phyloP scores from a whole-genome alignment of 53 echinoderm and acorn worm genomes.

The Holothuria scabra region DNA sequence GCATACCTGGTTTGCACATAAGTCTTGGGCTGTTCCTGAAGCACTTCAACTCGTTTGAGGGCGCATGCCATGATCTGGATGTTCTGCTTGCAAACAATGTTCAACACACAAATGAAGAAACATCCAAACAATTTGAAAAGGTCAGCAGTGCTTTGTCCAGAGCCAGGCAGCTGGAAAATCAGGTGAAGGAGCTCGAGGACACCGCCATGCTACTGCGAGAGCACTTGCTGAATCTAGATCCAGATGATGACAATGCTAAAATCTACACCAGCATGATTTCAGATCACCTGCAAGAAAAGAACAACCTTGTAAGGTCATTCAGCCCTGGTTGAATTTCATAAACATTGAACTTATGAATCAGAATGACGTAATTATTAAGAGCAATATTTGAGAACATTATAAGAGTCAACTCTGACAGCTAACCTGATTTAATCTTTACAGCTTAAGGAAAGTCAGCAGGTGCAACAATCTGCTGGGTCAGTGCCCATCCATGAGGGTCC shows the following conservation, averaged over 20 bases:
- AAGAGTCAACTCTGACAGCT: no score
- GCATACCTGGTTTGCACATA: constrained; percentile 20
- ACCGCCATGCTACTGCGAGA: not conserved
- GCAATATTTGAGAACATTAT: no score
- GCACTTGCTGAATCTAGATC: not conserved
- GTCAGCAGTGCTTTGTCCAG: not conserved
- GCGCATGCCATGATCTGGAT: constrained; percentile 5
- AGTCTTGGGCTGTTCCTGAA: constrained; percentile 12
- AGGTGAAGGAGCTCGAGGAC: not conserved
- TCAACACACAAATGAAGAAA: not conserved
- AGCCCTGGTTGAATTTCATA: not conserved
- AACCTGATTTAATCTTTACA: no score
- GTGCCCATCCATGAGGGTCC: no score
- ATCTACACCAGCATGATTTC: not conserved
- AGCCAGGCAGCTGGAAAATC: not conserved
- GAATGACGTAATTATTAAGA: no score
- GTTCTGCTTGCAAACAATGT: not conserved
- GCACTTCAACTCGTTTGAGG: constrained; percentile 16
- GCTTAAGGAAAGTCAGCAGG: no score
- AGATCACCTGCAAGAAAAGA: constrained; percentile 8
- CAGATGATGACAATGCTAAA: not conserved
- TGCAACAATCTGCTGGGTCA: no score
- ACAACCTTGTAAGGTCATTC: not conserved
- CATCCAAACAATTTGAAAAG: not conserved
- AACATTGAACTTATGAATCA: not conserved